phyloP scores from a whole-genome alignment of 2,888 invertebrate genomes.

The Automeris io region DNA sequence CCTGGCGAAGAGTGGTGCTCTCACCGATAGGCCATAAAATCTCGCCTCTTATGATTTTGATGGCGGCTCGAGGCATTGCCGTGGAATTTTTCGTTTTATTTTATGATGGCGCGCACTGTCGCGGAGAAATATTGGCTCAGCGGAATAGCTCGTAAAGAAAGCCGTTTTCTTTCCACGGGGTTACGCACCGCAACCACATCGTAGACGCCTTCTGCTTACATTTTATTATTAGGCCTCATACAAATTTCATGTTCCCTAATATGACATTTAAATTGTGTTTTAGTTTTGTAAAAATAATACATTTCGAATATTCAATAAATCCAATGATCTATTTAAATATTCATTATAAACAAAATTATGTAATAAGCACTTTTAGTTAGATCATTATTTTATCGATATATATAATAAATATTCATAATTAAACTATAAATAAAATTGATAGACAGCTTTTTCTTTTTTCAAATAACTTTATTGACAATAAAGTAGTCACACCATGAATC shows the following conservation, averaged over 20 bases:
- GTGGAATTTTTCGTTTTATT: conserved; percentile 77
- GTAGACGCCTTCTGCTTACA: conserved; percentile 44
- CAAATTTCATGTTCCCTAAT: conserved; percentile 30
- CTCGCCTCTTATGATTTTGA: conserved; percentile 73
- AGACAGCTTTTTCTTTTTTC: too few species aligned
- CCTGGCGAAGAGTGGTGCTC: conserved; percentile 48
- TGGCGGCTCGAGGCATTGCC: conserved; percentile 60
- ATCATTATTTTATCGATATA: too few species aligned
- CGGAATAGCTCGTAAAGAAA: conserved; percentile 76
- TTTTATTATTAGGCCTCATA: conserved; percentile 49
- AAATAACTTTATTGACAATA: too few species aligned
- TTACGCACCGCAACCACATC: conserved; percentile 67
- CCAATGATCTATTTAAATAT: too few species aligned
- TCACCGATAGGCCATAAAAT: conserved; percentile 63
- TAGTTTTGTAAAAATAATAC: too few species aligned
- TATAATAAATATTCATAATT: too few species aligned
- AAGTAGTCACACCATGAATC: too few species aligned
- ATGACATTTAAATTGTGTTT: conserved; percentile 5
- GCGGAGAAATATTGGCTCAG: conserved; percentile 76
- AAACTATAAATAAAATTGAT: conserved; percentile 2
- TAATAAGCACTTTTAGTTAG: too few species aligned
- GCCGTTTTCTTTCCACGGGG: conserved; percentile 68
- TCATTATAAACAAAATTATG: too few species aligned
- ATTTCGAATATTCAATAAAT: too few species aligned
- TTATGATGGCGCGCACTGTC: conserved; percentile 75